A percentile compares a stretch with the other conserved stretches of the same genome.
phyloP scores from a whole-genome alignment of 2,797 vertebrate genomes.

The Tadarida brasiliensis region DNA sequence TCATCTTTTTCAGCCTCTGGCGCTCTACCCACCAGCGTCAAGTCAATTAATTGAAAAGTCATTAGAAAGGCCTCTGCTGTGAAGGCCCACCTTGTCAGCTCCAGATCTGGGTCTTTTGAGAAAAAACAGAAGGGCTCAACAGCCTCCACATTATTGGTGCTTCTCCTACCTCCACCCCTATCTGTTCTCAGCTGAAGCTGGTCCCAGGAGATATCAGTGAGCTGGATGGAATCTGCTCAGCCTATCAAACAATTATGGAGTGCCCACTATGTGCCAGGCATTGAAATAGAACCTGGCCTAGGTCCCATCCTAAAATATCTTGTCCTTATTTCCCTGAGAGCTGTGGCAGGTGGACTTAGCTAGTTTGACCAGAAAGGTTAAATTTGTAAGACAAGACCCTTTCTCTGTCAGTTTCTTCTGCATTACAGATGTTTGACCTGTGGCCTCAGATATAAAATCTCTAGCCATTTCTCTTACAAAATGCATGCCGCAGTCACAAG shows the following conservation, averaged over 20 bases:
- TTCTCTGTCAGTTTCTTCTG: slow-evolving; percentile 51
- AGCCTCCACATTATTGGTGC: neutral
- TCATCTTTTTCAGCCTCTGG: slow-evolving; percentile 86
- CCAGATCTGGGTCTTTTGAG: neutral
- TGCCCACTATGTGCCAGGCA: neutral
- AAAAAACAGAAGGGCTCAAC: neutral
- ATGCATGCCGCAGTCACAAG: neutral
- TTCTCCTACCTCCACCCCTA: neutral
- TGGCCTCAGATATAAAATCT: neutral
- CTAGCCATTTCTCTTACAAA: slow-evolving; percentile 23
- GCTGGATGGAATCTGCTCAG: neutral
- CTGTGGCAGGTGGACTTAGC: neutral
- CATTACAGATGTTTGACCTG: neutral
- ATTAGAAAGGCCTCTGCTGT: slow-evolving; percentile 84
- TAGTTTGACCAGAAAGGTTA: slow-evolving; percentile 11
- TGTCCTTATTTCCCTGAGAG: neutral
- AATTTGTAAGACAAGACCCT: neutral
- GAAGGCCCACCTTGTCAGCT: slow-evolving; percentile 70
- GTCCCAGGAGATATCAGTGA: neutral
- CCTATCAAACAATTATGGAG: neutral
- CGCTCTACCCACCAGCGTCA: slow-evolving; percentile 80
- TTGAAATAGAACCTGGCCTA: neutral
- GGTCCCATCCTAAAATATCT: neutral
- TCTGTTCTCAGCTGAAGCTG: slow-evolving; percentile 30
- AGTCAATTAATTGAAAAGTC: slow-evolving; percentile 87